A percentile compares a stretch with the other conserved stretches of the same genome.
Conservation (phyloP, 1,140 invertebrate genomes). For the Bombus balteatus region DNA sequence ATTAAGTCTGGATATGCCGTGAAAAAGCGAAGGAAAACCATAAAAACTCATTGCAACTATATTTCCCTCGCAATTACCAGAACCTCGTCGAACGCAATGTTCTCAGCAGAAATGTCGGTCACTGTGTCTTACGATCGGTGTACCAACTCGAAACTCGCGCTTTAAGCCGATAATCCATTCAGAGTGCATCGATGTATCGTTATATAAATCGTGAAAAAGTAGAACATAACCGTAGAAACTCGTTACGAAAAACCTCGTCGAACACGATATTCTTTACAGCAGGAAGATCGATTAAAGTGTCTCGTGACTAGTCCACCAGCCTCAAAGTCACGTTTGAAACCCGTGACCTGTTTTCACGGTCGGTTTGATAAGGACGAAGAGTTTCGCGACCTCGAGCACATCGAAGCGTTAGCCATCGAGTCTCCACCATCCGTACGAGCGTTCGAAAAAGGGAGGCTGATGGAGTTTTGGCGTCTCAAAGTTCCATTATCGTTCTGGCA, state of each 20-base stretch:
- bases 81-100: no score
- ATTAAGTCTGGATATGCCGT: no score
- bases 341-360: background rate
- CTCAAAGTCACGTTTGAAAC: background rate
- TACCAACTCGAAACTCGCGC: no score
- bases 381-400: background rate
- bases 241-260: background rate
- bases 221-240: background rate
- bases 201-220: background rate
- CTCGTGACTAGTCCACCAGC: background rate
- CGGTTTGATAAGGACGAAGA: background rate
- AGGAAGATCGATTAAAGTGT: background rate
- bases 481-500: conserved; percentile 28
- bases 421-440: background rate
- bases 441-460: background rate
- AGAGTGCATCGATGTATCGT: no score
- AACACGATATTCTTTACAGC: background rate
- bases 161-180: no score
- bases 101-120: no score
- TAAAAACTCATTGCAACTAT: no score
- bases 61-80: no score
- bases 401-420: background rate
- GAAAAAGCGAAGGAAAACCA: no score
- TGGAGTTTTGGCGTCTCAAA: background rate
- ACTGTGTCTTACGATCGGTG: no score